Conservation (phyloP, 2,888 invertebrate genomes). For the Selenia dentaria region DNA sequence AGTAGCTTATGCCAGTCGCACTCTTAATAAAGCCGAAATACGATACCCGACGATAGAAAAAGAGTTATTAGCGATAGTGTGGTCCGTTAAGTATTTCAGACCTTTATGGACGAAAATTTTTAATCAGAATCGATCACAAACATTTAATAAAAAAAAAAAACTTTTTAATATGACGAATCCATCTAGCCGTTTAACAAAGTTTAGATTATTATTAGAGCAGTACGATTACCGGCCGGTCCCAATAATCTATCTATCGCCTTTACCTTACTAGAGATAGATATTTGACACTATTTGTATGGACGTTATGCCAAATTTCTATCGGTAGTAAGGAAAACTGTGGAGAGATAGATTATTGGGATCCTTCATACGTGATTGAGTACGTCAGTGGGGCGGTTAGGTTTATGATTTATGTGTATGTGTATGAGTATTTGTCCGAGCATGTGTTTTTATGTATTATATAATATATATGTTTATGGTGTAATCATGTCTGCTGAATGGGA, state of each 20-base stretch:
- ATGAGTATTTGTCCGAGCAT: no score
- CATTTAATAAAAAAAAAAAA: conserved; percentile 21
- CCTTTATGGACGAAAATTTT: conserved; percentile 24
- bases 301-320: no score
- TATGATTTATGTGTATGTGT: no score
- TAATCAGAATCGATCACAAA: conserved; percentile 23
- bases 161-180: conserved; percentile 15
- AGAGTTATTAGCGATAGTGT: neutral
- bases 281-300: no score
- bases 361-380: conserved; percentile 8
- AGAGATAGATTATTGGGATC: no score
- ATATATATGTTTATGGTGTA: no score
- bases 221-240: no score
- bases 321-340: no score
- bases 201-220: conserved; percentile 10
- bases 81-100: neutral
- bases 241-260: no score
- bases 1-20: conserved; percentile 2
- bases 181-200: conserved; percentile 12
- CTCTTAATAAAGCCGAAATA: neutral
- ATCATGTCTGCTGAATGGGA: no score
- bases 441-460: no score
- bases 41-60: neutral
- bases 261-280: no score
- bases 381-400: conserved; percentile 17